Percentiles rank a stretch among this genome's conserved stretches.
Conservation (phyloP, 2,888 invertebrate species). For the Therioaphis trifolii region DNA sequence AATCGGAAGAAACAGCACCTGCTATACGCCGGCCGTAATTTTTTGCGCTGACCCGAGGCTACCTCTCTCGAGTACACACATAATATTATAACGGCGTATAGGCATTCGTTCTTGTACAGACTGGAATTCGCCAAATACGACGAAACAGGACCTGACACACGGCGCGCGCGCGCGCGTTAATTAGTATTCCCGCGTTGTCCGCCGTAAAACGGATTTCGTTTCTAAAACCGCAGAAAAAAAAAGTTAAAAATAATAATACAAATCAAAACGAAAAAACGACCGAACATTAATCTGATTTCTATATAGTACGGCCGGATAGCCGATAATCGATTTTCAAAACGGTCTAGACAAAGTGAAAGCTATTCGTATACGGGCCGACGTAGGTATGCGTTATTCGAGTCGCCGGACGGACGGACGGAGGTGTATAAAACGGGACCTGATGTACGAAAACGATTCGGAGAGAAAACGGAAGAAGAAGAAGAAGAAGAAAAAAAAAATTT, state of each 20-base stretch:
- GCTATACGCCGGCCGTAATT: background rate
- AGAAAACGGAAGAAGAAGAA: background rate
- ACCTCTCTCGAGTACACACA: background rate
- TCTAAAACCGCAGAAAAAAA: conserved; percentile 38
- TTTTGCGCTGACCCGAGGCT: conserved; percentile 1
- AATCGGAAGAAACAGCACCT: background rate
- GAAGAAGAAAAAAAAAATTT: too few species aligned
- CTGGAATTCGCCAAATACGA: conserved; percentile 45
- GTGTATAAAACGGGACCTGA: background rate
- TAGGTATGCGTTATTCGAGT: background rate
- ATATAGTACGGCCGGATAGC: background rate
- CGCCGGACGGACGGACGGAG: background rate
- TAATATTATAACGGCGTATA: background rate
- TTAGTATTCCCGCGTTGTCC: conserved; percentile 40
- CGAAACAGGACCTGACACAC: conserved; percentile 45
- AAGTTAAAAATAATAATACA: too few species aligned
- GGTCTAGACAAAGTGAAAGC: conserved; percentile 50
- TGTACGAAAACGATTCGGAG: background rate
- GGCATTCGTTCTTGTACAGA: background rate
- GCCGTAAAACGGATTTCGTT: conserved; percentile 25
- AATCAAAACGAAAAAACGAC: background rate
- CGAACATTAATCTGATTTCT: conserved; percentile 19
- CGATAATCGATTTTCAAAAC: conserved; percentile 45
- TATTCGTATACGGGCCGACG: background rate
- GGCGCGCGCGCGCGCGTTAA: background rate